Evolutionary conservation across 2,797 vertebrate genomes (phyloP), one percentile per base, ranked within the genome.

Genomic region (Epinephelus coioides): DNA sequence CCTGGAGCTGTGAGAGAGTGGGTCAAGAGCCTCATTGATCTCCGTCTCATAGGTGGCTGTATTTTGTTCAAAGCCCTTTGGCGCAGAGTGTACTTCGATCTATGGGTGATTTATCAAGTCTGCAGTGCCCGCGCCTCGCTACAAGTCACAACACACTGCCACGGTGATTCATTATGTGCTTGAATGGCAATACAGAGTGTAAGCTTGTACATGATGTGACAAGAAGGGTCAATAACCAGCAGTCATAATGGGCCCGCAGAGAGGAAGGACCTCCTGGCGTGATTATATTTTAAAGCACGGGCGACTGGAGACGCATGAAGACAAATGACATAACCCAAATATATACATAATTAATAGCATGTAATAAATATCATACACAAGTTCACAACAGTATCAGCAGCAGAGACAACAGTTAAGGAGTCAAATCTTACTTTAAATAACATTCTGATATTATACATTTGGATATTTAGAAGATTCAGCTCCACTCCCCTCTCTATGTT

Each of bases 21-120:
- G 96, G 95, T 95, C 95, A 95, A 94, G 90, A 92, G 91, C 82
- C 91, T 89, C 93, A 96, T 97, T 95, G 96, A 96, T 96, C 95
- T 94, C 76, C 91, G 89, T 92, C 88, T 92, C 91, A 81, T 80
- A 82, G 88, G 94, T 94, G 95, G 84, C 84, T 89, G 84, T 93
- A 92, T 95, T 95, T 95, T 96, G 94, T 95, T 94, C 93, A 95
- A 95, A 96, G 87, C 91, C 91, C 93, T 95, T 91, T 92, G 90
- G 91, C 85, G 81, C 87, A 90, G 90, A 92, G 90, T 86, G 93
- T 91, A 79, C 87, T 94, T 85, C 84, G 83, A 87, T 92, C 89
- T 88, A 76, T 51, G 73, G 93, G 94, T 95, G 95, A 95, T 96
- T 96, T 96, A 96, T 96, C 92, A 95, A 93, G 90, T 91, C 86